These are phyloP conservation scores for Phyllotreta cruciferae DNA, from an alignment of 2,888 invertebrate species.

Conservation along the genomic window DNA sequence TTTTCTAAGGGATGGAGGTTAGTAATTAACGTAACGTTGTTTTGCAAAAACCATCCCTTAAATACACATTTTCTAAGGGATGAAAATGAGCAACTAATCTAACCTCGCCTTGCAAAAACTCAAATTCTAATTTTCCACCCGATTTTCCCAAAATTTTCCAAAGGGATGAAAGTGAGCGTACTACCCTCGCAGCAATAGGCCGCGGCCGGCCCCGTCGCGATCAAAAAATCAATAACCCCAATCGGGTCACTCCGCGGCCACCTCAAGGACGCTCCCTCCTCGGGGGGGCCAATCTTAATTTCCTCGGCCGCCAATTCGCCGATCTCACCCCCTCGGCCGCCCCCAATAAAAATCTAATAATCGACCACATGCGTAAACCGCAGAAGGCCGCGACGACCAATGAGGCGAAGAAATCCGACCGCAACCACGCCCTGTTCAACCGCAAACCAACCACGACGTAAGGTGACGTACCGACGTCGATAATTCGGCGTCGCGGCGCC, in stretches of 20 bases:
- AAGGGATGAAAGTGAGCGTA: too few species aligned
- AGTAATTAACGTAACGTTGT: too few species aligned
- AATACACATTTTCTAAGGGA: too few species aligned
- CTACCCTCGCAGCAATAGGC: too few species aligned
- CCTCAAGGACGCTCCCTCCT: constrained; percentile 26
- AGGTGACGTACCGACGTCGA: constrained; percentile 59
- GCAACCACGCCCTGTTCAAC: constrained; percentile 61
- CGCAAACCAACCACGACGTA: constrained; percentile 63
- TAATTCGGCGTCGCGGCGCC: constrained; percentile 53
- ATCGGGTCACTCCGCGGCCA: constrained; percentile 36
- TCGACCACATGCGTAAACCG: constrained; percentile 65
- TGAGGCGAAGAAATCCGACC: constrained; percentile 65
- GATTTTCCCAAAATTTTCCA: too few species aligned
- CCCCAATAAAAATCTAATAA: constrained; percentile 61
- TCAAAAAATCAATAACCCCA: constrained; percentile 38
- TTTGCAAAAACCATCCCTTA: too few species aligned
- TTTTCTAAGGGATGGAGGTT: too few species aligned
- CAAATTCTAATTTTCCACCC: too few species aligned
- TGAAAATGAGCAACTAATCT: too few species aligned
- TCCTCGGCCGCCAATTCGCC: constrained; percentile 30
- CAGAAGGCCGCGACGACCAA: constrained; percentile 66
- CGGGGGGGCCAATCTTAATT: constrained; percentile 33
- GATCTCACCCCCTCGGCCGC: constrained; percentile 31
- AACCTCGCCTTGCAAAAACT: too few species aligned
- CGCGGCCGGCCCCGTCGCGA: too few species aligned